Evolutionary conservation across 2,888 invertebrate genomes (phyloP).

Genomic region (Drosophila cyrtoloma): DNA sequence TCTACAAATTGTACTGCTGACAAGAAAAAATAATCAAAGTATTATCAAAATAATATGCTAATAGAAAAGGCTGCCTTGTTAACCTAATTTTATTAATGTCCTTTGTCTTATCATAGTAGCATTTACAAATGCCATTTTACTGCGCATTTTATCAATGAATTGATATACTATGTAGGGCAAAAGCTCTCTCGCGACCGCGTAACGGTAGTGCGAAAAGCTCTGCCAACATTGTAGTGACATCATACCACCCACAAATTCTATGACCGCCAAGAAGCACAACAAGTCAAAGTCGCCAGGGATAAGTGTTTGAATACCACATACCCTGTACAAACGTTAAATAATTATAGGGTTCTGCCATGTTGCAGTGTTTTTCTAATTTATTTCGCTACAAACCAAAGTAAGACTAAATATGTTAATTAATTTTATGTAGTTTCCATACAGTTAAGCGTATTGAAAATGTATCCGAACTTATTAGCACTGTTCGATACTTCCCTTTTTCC

Average conservation of each 20-base stretch:
- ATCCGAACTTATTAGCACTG: background rate
- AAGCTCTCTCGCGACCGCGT: constrained; percentile 37
- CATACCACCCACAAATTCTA: constrained; percentile 53
- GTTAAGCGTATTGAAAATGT: background rate
- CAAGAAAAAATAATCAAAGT: background rate
- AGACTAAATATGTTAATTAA: background rate
- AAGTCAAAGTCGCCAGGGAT: constrained; percentile 29
- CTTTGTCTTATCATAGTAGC: constrained; percentile 15
- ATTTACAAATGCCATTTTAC: constrained; percentile 9
- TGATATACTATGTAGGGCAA: constrained; percentile 23
- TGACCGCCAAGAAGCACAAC: constrained; percentile 45
- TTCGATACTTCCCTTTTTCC: background rate
- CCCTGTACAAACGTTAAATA: constrained; percentile 3
- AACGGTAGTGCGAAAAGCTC: constrained; percentile 48
- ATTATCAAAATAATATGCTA: background rate
- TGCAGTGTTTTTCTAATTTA: background rate
- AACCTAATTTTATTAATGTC: background rate
- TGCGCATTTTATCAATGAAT: constrained; percentile 35
- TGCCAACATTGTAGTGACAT: constrained; percentile 42
- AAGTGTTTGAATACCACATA: constrained; percentile 2
- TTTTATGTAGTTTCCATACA: too few species aligned
- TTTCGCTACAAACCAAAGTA: background rate
- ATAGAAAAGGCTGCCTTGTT: constrained; percentile 19
- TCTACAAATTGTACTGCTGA: background rate
- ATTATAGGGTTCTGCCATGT: background rate